These are phyloP conservation scores for Genyomyrus donnyi DNA, from an alignment of 2,113 vertebrate species.

Conservation along the genomic window DNA sequence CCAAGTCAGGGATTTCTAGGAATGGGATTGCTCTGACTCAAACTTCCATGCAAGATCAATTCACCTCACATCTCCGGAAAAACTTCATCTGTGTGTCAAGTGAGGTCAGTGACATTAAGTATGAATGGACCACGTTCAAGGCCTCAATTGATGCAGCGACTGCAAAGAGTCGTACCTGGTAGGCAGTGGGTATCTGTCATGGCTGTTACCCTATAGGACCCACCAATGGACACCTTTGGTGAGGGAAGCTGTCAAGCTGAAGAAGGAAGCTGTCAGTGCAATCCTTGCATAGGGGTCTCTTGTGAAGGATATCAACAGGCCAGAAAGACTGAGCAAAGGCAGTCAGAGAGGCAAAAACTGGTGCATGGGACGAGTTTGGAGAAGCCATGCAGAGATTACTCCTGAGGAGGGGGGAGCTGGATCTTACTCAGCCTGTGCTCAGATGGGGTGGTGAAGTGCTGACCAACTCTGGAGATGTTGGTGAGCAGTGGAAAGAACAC, in stretches of 20 bases:
- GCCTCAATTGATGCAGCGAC: not conserved
- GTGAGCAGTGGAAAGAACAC: not conserved
- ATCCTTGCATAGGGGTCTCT: not conserved
- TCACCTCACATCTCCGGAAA: not conserved
- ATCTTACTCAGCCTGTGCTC: not conserved
- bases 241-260: not conserved
- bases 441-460: not conserved
- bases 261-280: not conserved
- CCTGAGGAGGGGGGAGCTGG: not conserved
- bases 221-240: not conserved
- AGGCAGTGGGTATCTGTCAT: not conserved
- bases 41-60: not conserved
- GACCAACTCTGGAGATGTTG: not conserved
- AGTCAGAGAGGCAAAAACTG: not conserved
- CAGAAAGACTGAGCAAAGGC: not conserved
- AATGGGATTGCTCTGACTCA: not conserved
- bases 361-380: not conserved
- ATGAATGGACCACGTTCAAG: not conserved
- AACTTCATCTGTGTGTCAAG: not conserved
- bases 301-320: not conserved
- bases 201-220: not conserved
- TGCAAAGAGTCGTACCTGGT: not conserved
- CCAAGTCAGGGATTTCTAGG: not conserved
- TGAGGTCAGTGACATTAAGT: not conserved
- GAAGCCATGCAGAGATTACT: not conserved